A percentile compares a stretch with the other conserved stretches of the same genome.
These are phyloP conservation scores for Hydrolagus affinis DNA, from an alignment of 2,113 vertebrate genomes.

Conservation along the genomic window DNA sequence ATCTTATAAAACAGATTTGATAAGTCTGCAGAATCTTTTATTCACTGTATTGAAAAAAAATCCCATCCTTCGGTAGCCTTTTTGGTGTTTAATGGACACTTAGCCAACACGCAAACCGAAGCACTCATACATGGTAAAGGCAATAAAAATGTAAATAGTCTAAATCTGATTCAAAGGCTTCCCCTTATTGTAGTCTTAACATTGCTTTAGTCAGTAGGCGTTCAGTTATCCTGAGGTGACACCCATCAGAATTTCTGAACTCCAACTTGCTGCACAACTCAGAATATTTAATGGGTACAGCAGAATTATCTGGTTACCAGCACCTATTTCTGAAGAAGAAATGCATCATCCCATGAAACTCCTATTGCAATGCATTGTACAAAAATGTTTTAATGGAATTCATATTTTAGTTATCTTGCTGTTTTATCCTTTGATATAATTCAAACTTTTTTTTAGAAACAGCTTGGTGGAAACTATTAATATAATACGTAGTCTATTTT, in stretches of 20 bases:
- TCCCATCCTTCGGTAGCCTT: too few species aligned
- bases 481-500: neutral
- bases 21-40: too few species aligned
- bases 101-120: neutral
- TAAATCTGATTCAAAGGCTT: conserved; percentile 1
- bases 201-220: neutral
- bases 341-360: neutral
- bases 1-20: too few species aligned
- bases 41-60: too few species aligned
- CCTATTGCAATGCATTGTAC: neutral
- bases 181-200: neutral
- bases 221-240: neutral
- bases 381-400: neutral
- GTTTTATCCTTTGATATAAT: neutral
- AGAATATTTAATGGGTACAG: neutral
- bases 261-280: neutral
- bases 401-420: neutral
- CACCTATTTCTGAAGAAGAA: neutral
- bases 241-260: neutral
- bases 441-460: conserved; percentile 14
- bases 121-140: neutral
- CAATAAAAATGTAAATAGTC: neutral
- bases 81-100: too few species aligned
- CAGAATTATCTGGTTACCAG: neutral
- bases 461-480: neutral